A percentile compares a stretch with the other conserved stretches of the same genome.
Conservation (phyloP, 2,113 vertebrate genomes). For the Pionites leucogaster region DNA sequence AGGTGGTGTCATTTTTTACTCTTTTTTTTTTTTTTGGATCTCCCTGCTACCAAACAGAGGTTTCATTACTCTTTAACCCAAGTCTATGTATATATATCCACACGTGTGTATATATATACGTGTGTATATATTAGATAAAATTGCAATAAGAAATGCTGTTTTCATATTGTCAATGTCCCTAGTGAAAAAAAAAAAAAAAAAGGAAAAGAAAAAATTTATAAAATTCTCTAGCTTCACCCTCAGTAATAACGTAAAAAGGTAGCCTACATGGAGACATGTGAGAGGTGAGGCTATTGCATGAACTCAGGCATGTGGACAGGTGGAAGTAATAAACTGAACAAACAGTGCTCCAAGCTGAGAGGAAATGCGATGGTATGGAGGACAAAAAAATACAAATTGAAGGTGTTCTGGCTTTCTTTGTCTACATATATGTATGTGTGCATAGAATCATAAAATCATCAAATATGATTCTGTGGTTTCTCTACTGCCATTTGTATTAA, state of each 20-base stretch:
- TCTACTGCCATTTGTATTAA: neutral
- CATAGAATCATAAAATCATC: neutral
- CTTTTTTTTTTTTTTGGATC: neutral
- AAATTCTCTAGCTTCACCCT: neutral
- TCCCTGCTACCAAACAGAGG: neutral
- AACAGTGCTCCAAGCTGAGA: neutral
- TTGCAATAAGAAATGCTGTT: neutral
- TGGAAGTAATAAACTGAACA: neutral
- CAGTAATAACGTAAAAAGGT: neutral
- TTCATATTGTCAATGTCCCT: neutral
- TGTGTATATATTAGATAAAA: neutral
- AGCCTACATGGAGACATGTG: neutral
- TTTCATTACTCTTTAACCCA: neutral
- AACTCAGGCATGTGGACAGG: neutral
- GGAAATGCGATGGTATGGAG: neutral
- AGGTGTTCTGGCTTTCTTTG: neutral
- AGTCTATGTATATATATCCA: rapidly evolving
- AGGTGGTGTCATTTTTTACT: neutral
- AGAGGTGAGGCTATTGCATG: neutral
- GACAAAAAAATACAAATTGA: neutral
- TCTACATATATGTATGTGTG: neutral
- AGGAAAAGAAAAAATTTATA: neutral
- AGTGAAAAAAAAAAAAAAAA: neutral
- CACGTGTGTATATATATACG: neutral
- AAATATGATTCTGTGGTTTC: neutral